A percentile compares a stretch with the other conserved stretches of the same genome.
phyloP scores from a whole-genome alignment of 2,888 invertebrate species.

The Spisula solida region DNA sequence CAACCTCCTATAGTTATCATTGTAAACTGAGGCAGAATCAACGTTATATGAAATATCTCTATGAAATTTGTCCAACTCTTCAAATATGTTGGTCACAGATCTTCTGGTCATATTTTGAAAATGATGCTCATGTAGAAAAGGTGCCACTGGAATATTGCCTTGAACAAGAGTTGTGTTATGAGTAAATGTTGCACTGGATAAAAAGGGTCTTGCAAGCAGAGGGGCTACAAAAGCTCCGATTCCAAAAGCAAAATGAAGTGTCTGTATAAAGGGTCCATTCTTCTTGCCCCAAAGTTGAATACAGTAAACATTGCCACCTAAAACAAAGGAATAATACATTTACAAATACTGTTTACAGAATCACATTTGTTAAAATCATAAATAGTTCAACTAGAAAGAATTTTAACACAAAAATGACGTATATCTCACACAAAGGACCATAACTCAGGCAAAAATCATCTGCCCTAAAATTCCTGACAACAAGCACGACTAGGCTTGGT shows the following conservation, averaged over 20 bases:
- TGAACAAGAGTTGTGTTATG: constrained; percentile 47
- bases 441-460: too few relatives aligned
- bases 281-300: constrained; percentile 85
- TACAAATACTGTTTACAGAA: too few relatives aligned
- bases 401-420: too few relatives aligned
- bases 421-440: too few relatives aligned
- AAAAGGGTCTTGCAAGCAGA: constrained; percentile 87
- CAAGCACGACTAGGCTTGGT: too few relatives aligned
- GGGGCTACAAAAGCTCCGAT: constrained; percentile 88
- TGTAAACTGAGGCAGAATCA: neutral
- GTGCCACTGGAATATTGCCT: constrained; percentile 60
- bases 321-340: constrained; percentile 43
- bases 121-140: constrained; percentile 38
- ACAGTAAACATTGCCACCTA: constrained; percentile 88
- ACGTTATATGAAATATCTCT: neutral
- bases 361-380: too few relatives aligned
- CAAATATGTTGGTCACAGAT: neutral
- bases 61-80: neutral
- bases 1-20: neutral
- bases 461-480: too few relatives aligned
- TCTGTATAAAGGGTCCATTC: constrained; percentile 88
- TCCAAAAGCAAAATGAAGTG: constrained; percentile 88
- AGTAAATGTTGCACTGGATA: constrained; percentile 64
- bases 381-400: too few relatives aligned
- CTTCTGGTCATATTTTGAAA: constrained; percentile 25